Percentiles rank a stretch among this genome's conserved stretches.
Conservation (phyloP, 92 coral and sea anemone genomes). For the Umimayanthus kanabou region DNA sequence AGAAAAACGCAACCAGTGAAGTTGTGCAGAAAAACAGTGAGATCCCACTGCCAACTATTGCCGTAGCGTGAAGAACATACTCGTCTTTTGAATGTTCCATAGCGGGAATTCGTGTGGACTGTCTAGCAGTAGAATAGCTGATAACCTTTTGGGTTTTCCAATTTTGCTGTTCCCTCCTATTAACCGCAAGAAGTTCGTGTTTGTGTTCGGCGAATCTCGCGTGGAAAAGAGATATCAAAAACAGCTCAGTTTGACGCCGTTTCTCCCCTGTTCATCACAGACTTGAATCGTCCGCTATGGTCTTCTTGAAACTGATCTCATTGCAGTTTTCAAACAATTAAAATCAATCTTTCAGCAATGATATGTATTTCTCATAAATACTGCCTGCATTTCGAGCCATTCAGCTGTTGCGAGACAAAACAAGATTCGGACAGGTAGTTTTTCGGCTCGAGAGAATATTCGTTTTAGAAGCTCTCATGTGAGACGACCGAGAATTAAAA, state of each 20-base stretch:
- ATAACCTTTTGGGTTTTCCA: neutral
- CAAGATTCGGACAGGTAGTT: neutral
- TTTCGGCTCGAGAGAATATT: conserved; percentile 14
- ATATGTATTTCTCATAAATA: conserved; percentile 12
- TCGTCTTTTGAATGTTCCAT: conserved; percentile 18
- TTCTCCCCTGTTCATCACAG: neutral
- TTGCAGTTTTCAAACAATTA: conserved; percentile 14
- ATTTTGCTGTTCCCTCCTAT: neutral
- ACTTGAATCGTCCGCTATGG: neutral
- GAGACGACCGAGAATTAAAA: neutral
- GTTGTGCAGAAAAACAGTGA: conserved; percentile 73
- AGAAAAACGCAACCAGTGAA: conserved; percentile 66
- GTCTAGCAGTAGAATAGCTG: neutral
- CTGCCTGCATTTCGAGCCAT: conserved; percentile 9
- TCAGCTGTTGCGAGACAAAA: conserved; percentile 2
- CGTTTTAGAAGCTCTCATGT: neutral
- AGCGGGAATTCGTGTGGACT: neutral
- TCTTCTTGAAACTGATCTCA: conserved; percentile 36
- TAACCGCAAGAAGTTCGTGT: neutral
- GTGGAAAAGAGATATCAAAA: neutral
- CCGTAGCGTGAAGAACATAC: conserved; percentile 72
- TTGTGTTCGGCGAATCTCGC: neutral
- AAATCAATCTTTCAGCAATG: conserved; percentile 28
- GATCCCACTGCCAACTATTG: conserved; percentile 83
- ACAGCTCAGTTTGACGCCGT: neutral